Conservation (phyloP, 1,140 invertebrate genomes). For the Camponotus vicinus region DNA sequence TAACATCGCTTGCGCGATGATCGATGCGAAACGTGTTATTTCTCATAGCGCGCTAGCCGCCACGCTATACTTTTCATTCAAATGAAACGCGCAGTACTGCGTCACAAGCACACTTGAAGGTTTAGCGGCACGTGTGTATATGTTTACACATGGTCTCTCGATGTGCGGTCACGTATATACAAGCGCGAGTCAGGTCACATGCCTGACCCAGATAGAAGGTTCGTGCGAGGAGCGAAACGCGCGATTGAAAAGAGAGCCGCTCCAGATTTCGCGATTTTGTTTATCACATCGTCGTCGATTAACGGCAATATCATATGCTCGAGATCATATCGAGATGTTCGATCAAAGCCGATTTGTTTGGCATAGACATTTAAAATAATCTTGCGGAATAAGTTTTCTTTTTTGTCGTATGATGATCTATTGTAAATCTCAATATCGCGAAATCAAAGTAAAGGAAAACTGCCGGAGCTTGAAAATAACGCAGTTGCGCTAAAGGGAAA, state of each 20-base stretch:
- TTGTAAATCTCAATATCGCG: not conserved
- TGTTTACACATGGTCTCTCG: conserved; percentile 41
- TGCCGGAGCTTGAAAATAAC: not conserved
- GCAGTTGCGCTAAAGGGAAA: not conserved
- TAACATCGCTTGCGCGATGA: not conserved
- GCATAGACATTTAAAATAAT: not conserved
- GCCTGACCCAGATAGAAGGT: conserved; percentile 71
- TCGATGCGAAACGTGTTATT: conserved; percentile 9
- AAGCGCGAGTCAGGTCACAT: conserved; percentile 69
- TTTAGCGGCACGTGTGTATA: conserved; percentile 22
- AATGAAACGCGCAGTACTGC: conserved; percentile 8
- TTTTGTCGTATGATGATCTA: too few relatives aligned
- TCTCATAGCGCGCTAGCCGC: not conserved
- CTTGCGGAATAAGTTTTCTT: not conserved
- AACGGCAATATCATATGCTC: not conserved
- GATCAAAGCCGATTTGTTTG: not conserved
- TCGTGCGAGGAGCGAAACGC: conserved; percentile 49
- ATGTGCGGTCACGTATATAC: conserved; percentile 37
- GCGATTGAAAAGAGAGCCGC: conserved; percentile 63
- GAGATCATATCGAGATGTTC: conserved; percentile 4
- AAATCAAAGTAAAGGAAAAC: not conserved
- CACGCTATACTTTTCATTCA: not conserved
- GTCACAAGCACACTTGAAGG: conserved; percentile 17
- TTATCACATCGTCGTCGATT: conserved; percentile 46
- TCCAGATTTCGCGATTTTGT: conserved; percentile 48